These are phyloP conservation scores for Cirrhinus molitorella DNA, from an alignment of 2,797 vertebrate genomes.

Conservation along the genomic window DNA sequence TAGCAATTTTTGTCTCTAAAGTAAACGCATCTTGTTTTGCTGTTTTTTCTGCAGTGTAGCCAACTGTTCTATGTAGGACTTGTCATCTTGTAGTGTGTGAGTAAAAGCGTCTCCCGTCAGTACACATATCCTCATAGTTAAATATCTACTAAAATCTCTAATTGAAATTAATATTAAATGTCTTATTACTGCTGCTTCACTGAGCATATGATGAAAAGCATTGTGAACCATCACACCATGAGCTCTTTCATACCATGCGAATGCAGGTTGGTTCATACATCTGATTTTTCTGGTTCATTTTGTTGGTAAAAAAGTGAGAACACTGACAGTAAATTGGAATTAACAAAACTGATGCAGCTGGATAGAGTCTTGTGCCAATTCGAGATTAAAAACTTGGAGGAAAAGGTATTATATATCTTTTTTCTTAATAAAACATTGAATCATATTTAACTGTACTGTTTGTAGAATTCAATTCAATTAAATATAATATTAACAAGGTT, in stretches of 20 bases:
- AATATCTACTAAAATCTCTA: neutral
- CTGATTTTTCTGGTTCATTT: neutral
- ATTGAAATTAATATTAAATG: conserved; percentile 12
- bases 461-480: neutral
- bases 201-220: neutral
- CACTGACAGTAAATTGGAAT: neutral
- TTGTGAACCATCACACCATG: neutral
- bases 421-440: neutral
- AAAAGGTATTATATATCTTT: neutral
- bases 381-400: neutral
- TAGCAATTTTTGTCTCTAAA: neutral
- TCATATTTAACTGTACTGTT: neutral
- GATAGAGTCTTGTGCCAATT: neutral
- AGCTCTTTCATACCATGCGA: neutral
- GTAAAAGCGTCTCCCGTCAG: conserved; percentile 4
- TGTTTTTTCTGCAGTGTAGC: neutral
- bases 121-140: neutral
- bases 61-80: neutral
- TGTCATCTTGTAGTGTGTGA: neutral
- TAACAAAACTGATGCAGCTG: neutral
- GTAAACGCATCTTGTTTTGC: neutral
- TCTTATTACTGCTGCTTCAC: conserved; percentile 1
- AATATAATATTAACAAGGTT: neutral
- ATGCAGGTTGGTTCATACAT: too few relatives aligned
- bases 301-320: neutral